Evolutionary conservation across 2,797 vertebrate genomes (phyloP).

Genomic region (Aquila chrysaetos): DNA sequence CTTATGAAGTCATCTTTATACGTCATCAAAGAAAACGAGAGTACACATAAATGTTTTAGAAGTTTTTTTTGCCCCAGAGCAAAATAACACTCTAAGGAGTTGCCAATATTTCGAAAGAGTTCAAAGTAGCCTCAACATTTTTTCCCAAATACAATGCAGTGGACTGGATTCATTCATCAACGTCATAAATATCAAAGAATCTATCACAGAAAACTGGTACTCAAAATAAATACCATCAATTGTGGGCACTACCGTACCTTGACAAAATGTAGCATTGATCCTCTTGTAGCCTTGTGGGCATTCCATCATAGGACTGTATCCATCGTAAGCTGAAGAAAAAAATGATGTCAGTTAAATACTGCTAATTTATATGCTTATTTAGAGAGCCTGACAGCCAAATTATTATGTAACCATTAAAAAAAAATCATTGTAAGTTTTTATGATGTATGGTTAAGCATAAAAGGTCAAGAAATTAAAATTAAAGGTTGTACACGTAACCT

Average conservation of each 20-base stretch:
- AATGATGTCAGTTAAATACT: not conserved
- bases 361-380: not conserved
- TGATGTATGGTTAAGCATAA: not conserved
- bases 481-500: not conserved
- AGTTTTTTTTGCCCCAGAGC: not conserved
- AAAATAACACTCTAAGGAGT: not conserved
- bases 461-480: not conserved
- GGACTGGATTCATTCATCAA: not conserved
- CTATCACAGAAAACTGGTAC: not conserved
- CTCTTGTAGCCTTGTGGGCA: conserved; percentile 93
- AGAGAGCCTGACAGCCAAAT: not conserved
- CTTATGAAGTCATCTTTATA: not conserved
- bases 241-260: conserved; percentile 77
- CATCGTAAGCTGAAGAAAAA: conserved; percentile 80
- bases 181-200: not conserved
- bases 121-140: not conserved
- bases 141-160: not conserved
- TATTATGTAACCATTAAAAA: not conserved
- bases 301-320: conserved; percentile 79
- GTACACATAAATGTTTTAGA: not conserved
- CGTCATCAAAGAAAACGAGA: not conserved
- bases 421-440: not conserved
- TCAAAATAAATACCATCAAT: not conserved
- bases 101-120: not conserved
- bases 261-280: conserved; percentile 91